Evolutionary conservation across 2,888 invertebrate species (phyloP), one percentile per base, ranked within the genome.

Genomic region (Dicranocentrus wangi): DNA sequence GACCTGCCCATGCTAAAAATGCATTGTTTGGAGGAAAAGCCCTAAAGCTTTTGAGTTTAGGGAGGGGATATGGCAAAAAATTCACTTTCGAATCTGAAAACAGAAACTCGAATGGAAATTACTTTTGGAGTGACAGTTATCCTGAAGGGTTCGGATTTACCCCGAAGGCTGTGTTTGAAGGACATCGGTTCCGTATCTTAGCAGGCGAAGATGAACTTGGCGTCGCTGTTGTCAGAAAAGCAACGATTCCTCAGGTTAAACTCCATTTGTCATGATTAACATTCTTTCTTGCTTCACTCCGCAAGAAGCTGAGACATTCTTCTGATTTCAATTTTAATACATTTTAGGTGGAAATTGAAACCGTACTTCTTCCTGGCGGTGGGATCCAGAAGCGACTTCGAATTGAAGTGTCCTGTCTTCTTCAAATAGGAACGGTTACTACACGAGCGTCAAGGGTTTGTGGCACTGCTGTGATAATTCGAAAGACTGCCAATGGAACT

Each of bases 51-150:
- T 89, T 91, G 78, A 92, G 92, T 53, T 90, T 94, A 83, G 94
- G 94, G 10, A 91, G 93, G 90, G 94, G 94, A 19, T 94, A 94
- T 87, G 94, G 93, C 28, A 94, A 94, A 88, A 90, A 94, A 65
- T 90, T 94, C 79, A 93, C 93, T 0, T 94, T 94, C 89, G 90
- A 92, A 86, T 91, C 92, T 1, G 90, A 92, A 85, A 85, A 84
- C 17, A 87, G 89, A 17, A 89, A 89, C 81, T 83, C 86, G 8
- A 89, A 89, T 82, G 87, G 87, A 55, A 93, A 93, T 88, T 93
- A 92, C 88, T 92, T 94, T 89, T 94, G 94, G 93, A 93, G 93
- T 25, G 94, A 94, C 88, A 93, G 92, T 51, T 92, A 93, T 86
- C 92, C 93, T 2, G 93, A 93, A 87, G 94, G 94, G 43, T 89